A percentile compares a stretch with the other conserved stretches of the same genome.
Conservation (phyloP, 1,140 invertebrate species). For the Cotesia chilonis region DNA sequence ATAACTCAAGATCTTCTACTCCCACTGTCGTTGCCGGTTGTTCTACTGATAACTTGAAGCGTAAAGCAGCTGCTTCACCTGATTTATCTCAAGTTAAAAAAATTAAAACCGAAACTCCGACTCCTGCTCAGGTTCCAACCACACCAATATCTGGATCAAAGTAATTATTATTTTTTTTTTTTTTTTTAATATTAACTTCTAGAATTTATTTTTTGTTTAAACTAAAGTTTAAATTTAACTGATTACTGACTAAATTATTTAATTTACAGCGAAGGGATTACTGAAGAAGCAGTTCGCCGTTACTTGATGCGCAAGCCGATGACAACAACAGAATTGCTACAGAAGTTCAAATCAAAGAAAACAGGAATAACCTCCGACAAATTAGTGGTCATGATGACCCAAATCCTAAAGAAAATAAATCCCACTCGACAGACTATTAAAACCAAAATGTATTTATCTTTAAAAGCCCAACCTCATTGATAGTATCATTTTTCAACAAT, state of each 20-base stretch:
- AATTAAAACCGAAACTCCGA: slow-evolving; percentile 68
- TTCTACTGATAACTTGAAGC: slow-evolving; percentile 55
- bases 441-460: slow-evolving; percentile 93
- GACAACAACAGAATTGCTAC: slow-evolving; percentile 92
- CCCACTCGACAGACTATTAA: slow-evolving; percentile 92
- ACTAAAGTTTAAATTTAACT: no score
- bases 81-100: slow-evolving; percentile 70
- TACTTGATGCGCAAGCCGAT: slow-evolving; percentile 95
- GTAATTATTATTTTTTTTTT: slow-evolving; percentile 40
- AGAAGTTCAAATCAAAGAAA: slow-evolving; percentile 95
- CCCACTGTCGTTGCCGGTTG: slow-evolving; percentile 36
- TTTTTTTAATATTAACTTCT: neutral
- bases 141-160: slow-evolving; percentile 61
- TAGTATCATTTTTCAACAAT: neutral
- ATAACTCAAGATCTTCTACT: slow-evolving; percentile 41
- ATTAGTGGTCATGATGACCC: slow-evolving; percentile 90
- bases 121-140: slow-evolving; percentile 56
- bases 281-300: slow-evolving; percentile 91
- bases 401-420: slow-evolving; percentile 94
- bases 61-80: slow-evolving; percentile 65
- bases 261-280: slow-evolving; percentile 81
- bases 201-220: neutral
- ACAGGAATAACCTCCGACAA: slow-evolving; percentile 90
- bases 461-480: slow-evolving; percentile 69
- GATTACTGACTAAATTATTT: slow-evolving; percentile 32